Conservation (phyloP, 2,888 invertebrate species). For the Tortricodes alternella region DNA sequence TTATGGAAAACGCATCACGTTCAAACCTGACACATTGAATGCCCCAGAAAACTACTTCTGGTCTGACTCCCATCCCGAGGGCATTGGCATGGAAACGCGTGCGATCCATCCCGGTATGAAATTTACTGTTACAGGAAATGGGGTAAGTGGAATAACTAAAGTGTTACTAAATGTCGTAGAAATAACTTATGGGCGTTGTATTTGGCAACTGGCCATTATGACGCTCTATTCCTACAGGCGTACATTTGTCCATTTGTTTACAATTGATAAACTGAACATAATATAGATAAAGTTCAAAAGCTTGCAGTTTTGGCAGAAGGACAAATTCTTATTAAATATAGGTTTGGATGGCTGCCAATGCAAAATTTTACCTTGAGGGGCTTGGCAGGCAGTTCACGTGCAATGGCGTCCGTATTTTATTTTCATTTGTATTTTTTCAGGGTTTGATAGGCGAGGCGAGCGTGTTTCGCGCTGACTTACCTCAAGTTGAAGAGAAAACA, state of each 20-base stretch:
- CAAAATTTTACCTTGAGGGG: slow-evolving; percentile 29
- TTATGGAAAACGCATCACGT: slow-evolving; percentile 89
- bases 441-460: slow-evolving; percentile 84
- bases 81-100: slow-evolving; percentile 86
- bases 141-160: slow-evolving; percentile 60
- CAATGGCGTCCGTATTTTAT: slow-evolving; percentile 12
- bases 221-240: slow-evolving; percentile 24
- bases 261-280: slow-evolving; percentile 38
- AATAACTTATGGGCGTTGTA: slow-evolving; percentile 5
- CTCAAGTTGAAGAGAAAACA: slow-evolving; percentile 86
- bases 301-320: slow-evolving; percentile 46
- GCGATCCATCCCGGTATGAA: slow-evolving; percentile 86
- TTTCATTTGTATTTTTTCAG: slow-evolving; percentile 49
- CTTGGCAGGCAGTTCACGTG: slow-evolving; percentile 7
- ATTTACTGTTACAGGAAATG: slow-evolving; percentile 84
- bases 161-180: slow-evolving; percentile 11
- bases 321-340: slow-evolving; percentile 49
- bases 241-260: slow-evolving; percentile 44
- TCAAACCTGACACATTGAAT: slow-evolving; percentile 84
- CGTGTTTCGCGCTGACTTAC: slow-evolving; percentile 86
- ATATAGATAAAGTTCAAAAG: slow-evolving; percentile 48
- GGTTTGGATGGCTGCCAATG: slow-evolving; percentile 49
- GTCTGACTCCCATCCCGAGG: slow-evolving; percentile 89
- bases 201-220: slow-evolving; percentile 19
- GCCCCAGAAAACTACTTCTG: slow-evolving; percentile 87